These are phyloP conservation scores for Alcedo atthis DNA, from an alignment of 2,797 vertebrate species.

Conservation along the genomic window DNA sequence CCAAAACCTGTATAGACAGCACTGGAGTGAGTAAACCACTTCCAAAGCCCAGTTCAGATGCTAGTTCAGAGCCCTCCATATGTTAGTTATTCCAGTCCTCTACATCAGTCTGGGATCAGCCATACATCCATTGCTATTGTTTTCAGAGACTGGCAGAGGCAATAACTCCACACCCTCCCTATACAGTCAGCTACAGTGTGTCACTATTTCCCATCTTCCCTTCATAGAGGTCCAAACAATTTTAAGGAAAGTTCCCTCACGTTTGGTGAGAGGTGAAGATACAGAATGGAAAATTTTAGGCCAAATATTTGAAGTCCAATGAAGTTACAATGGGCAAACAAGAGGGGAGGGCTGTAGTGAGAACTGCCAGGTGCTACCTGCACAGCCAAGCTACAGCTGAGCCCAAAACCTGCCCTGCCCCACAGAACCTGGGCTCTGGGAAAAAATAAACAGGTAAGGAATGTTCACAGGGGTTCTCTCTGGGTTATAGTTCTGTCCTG, in stretches of 20 bases:
- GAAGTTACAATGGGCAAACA: slow-evolving; percentile 17
- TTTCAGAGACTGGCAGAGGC: neutral
- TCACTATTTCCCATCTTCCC: accelerated
- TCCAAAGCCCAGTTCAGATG: neutral
- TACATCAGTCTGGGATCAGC: neutral
- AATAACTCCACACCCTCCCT: neutral
- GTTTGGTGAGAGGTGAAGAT: neutral
- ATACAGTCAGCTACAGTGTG: accelerated
- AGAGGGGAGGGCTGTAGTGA: neutral
- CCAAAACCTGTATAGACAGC: neutral
- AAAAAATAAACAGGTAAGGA: neutral
- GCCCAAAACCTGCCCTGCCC: neutral
- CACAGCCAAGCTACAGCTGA: accelerated
- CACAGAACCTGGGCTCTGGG: neutral
- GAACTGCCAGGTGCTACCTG: slow-evolving; percentile 39
- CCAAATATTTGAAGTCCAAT: neutral
- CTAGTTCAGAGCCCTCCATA: neutral
- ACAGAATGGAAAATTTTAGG: slow-evolving; percentile 49
- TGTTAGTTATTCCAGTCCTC: neutral
- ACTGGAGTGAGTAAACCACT: neutral
- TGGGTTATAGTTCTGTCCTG: neutral
- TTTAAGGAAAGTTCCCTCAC: neutral
- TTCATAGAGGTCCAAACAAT: neutral
- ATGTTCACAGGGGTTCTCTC: neutral
- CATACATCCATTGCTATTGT: accelerated